Evolutionary conservation across 2,797 vertebrate genomes (phyloP).

Genomic region (Hyperoplus lanceolatus): DNA sequence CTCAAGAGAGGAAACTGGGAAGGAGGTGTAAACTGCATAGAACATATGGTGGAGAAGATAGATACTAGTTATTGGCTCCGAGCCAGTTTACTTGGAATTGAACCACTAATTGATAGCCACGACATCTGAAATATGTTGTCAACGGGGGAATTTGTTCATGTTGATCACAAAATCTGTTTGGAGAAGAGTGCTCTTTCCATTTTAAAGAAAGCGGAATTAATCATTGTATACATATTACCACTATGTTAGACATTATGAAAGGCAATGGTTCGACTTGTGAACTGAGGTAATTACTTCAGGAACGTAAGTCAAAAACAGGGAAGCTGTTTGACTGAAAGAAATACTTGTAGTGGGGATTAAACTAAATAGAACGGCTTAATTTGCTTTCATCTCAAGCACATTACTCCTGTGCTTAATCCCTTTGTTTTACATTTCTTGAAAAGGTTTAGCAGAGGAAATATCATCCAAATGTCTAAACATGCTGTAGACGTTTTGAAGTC

Average conservation of each 20-base stretch:
- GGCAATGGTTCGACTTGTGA: slow-evolving; percentile 4
- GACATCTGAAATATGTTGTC: slow-evolving; percentile 56
- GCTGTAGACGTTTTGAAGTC: slow-evolving; percentile 7
- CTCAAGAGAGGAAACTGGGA: slow-evolving; percentile 46
- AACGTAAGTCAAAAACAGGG: slow-evolving; percentile 19
- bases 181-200: background rate
- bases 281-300: slow-evolving; percentile 23
- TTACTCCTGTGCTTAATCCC: slow-evolving; percentile 29
- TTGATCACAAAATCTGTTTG: slow-evolving; percentile 35
- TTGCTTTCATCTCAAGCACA: slow-evolving; percentile 44
- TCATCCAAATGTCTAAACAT: slow-evolving; percentile 19
- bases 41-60: slow-evolving; percentile 52
- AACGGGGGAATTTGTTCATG: slow-evolving; percentile 10
- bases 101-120: slow-evolving; percentile 51
- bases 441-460: slow-evolving; percentile 16
- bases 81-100: slow-evolving; percentile 59
- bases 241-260: slow-evolving; percentile 9
- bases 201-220: background rate
- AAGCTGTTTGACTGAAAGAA: slow-evolving; percentile 12
- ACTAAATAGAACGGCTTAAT: slow-evolving; percentile 26
- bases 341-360: slow-evolving; percentile 27
- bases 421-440: slow-evolving; percentile 29
- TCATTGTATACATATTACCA: background rate
- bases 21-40: slow-evolving; percentile 57
- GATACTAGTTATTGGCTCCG: slow-evolving; percentile 53